These are phyloP conservation scores for Cephus nigrinus DNA, from an alignment of 2,888 invertebrate genomes.

Conservation along the genomic window DNA sequence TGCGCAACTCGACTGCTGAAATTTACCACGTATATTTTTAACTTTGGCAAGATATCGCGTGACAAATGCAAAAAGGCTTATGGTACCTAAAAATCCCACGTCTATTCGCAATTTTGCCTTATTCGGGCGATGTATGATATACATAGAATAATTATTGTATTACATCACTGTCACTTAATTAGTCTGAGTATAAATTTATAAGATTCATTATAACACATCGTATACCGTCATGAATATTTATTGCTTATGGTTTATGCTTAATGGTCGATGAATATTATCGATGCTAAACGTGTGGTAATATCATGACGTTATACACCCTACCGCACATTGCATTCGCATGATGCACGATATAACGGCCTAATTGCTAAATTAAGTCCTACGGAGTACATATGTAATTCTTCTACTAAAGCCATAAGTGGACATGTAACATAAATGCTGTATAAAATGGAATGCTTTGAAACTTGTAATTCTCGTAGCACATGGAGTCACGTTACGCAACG, in stretches of 20 bases:
- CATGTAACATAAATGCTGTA: not conserved
- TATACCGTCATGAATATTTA: not conserved
- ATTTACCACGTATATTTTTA: not conserved
- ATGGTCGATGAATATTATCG: not conserved
- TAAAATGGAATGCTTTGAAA: not conserved
- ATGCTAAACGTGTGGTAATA: not conserved
- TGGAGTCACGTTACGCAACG: not conserved
- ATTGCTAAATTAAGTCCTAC: slow-evolving; percentile 26
- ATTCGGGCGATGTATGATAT: too few relatives aligned
- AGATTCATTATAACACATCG: not conserved
- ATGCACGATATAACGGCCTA: slow-evolving; percentile 13
- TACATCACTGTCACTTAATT: not conserved
- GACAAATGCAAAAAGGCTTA: too few relatives aligned
- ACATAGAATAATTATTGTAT: not conserved
- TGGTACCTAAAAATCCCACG: too few relatives aligned
- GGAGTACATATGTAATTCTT: slow-evolving; percentile 4
- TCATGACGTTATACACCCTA: not conserved
- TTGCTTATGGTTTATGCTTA: not conserved
- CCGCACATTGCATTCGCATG: not conserved
- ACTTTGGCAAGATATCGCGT: not conserved
- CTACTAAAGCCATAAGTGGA: not conserved
- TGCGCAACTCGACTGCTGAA: not conserved
- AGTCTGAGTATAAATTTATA: not conserved
- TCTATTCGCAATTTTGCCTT: too few relatives aligned
- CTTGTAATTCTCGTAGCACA: not conserved